Evolutionary conservation across 2,113 vertebrate species (phyloP), one percentile per base, ranked within the genome.

Genomic region (Papio anubis): DNA sequence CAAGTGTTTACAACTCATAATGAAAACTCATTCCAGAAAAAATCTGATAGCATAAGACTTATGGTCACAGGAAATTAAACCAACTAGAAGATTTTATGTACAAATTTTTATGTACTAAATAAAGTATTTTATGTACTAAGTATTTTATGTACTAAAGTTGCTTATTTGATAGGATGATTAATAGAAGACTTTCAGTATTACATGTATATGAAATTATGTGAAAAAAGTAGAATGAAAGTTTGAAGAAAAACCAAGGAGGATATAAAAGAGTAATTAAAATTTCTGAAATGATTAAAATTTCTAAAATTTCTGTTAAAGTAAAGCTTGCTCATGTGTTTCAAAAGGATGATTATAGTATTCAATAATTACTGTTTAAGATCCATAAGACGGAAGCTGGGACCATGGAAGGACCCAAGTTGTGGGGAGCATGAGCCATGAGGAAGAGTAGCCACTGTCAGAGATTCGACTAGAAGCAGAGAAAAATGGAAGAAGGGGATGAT

Each of bases 211-310:
- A 75, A 57, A 92, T 50, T 52, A 72, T 66, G 6, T 66, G 8
- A 95, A 88, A 35, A 18, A 92, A 92, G 30, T 89, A 75, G 27
- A 92, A 55, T 45, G 11, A 89, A 97, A 88, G 48, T 78, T 76
- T 96, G 83, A 95, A 92, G 48, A 64, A 91, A 70, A 38, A 8
- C 7, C 30, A 16, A 75, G 70, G 5, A n/a, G 25, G 27, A 82
- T 82, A n/a, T 30, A 61, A 88, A 96, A 6, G 1, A 95, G 89
- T n/a, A 38, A 89, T 17, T 76, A 85, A 64, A 64, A 13, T 38
- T 52, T 78, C 20, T 35, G 61, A 35, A 64, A 64, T n/a, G 38
- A 89, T 25, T 81, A 85, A 72, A 61, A 10, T n/a, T 52, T 66
- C 16, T 45, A 55, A 35, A 61, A 61, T 64, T 64, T 64, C 14